These are phyloP conservation scores for Brienomyrus brachyistius DNA, from an alignment of 2,113 vertebrate species.

Conservation along the genomic window DNA sequence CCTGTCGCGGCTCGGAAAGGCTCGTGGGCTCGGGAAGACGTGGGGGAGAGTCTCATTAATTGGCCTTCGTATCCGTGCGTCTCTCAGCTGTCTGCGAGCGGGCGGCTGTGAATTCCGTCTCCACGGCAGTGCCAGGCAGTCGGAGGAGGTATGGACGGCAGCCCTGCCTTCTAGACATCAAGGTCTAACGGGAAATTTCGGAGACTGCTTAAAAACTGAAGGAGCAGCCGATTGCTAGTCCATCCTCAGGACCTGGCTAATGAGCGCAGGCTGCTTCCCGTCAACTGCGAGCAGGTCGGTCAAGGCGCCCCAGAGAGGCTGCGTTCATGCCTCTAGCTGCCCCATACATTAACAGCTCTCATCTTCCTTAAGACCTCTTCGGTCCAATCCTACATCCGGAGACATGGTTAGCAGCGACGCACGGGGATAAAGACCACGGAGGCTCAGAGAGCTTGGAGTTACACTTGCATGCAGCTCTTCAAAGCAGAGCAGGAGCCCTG, in stretches of 20 bases:
- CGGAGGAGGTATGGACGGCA: not conserved
- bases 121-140: not conserved
- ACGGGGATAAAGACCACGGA: not conserved
- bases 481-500: not conserved
- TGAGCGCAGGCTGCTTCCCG: not conserved
- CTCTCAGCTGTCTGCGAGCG: not conserved
- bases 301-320: not conserved
- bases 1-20: not conserved
- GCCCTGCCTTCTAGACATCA: not conserved
- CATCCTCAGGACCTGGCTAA: not conserved
- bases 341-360: not conserved
- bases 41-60: not conserved
- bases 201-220: not conserved
- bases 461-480: not conserved
- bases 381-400: not conserved
- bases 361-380: not conserved
- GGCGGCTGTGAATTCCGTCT: not conserved
- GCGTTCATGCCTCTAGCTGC: not conserved
- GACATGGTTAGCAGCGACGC: not conserved
- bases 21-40: not conserved
- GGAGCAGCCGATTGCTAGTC: not conserved
- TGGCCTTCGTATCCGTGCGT: not conserved
- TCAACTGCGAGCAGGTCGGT: not conserved
- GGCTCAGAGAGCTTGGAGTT: not conserved
- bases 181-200: not conserved